A percentile compares a stretch with the other conserved stretches of the same genome.
These are phyloP conservation scores for Ophion costatus DNA, from an alignment of 2,888 invertebrate species.

Conservation along the genomic window DNA sequence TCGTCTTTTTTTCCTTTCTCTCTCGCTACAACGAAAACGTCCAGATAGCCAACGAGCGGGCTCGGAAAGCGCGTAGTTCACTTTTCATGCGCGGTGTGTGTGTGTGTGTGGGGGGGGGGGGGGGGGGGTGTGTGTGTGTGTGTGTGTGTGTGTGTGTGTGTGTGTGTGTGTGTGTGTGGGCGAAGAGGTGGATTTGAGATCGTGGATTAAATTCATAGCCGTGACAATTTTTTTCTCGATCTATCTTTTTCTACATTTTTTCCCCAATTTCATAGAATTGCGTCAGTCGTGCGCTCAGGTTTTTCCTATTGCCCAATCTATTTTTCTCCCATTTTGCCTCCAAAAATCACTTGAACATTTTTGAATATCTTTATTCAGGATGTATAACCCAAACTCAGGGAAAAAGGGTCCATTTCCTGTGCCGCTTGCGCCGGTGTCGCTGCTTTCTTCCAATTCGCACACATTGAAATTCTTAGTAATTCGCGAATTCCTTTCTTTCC, in stretches of 20 bases:
- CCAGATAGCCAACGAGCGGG: constrained; percentile 28
- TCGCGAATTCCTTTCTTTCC: background rate
- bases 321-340: too few species aligned
- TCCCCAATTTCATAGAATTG: background rate
- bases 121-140: background rate
- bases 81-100: background rate
- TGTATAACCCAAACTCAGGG: too few species aligned
- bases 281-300: constrained; percentile 9
- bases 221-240: background rate
- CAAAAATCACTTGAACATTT: too few species aligned
- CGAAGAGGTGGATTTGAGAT: background rate
- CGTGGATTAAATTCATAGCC: background rate
- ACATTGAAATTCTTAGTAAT: background rate
- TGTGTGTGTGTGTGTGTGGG: constrained; percentile 2
- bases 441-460: background rate
- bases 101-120: too few species aligned
- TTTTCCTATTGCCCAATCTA: background rate
- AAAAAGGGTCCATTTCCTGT: background rate
- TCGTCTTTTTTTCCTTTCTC: constrained; percentile 20
- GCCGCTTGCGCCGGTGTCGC: background rate
- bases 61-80: constrained; percentile 47
- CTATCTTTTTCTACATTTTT: background rate
- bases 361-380: too few species aligned
- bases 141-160: background rate
- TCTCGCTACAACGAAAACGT: constrained; percentile 20